Evolutionary conservation across 2,888 invertebrate species (phyloP).

Genomic region (Stictocephala bisonia): DNA sequence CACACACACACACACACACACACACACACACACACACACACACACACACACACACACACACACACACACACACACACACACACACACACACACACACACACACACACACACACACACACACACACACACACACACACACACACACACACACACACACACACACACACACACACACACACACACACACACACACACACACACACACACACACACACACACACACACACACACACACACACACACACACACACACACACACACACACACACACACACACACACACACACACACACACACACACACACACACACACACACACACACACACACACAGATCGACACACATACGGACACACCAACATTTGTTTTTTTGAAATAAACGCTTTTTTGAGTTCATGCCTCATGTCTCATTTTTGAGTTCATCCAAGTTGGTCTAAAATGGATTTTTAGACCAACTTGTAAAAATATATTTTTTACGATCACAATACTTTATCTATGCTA

Average conservation of each 20-base stretch:
- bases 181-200: constrained; percentile 13
- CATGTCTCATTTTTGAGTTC: too few species aligned
- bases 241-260: constrained; percentile 6
- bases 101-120: not conserved
- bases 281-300: constrained; percentile 13
- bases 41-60: constrained; percentile 8
- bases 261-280: constrained; percentile 4
- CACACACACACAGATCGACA: not conserved
- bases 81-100: constrained; percentile 1
- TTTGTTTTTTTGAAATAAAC: too few species aligned
- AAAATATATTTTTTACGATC: too few species aligned
- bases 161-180: constrained; percentile 5
- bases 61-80: not conserved
- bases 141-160: constrained; percentile 8
- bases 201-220: constrained; percentile 13
- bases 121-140: constrained; percentile 4
- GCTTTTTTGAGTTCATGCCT: too few species aligned
- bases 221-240: constrained; percentile 6
- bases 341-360: not conserved
- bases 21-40: constrained; percentile 8
- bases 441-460: too few species aligned
- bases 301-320: constrained; percentile 13
- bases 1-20: not conserved
- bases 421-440: too few species aligned
- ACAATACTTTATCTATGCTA: too few species aligned